Conservation (phyloP, 1,140 invertebrate genomes). For the Melitaea cinxia region DNA sequence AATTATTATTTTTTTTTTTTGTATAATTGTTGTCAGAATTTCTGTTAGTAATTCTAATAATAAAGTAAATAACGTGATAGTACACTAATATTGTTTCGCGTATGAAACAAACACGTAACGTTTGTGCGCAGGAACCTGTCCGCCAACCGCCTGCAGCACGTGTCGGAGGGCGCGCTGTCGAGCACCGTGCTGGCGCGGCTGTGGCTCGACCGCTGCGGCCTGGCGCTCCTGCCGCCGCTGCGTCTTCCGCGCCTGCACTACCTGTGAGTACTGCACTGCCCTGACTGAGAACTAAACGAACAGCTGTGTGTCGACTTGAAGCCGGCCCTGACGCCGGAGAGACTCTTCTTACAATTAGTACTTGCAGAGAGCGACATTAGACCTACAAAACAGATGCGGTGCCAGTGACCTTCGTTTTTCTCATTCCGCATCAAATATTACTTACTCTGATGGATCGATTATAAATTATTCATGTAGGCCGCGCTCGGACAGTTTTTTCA, state of each 20-base stretch:
- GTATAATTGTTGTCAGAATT: no score
- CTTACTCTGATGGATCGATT: conserved; percentile 30
- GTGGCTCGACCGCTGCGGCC: conserved; percentile 61
- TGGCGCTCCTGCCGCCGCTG: conserved; percentile 50
- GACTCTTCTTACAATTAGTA: no score
- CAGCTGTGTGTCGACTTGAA: no score
- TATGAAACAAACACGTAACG: neutral
- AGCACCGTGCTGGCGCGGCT: conserved; percentile 59
- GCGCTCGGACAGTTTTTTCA: conserved; percentile 32
- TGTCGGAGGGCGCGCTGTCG: conserved; percentile 47
- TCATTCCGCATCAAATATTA: conserved; percentile 1
- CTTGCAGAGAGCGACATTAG: neutral
- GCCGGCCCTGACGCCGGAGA: no score
- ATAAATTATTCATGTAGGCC: conserved; percentile 38
- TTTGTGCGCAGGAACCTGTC: conserved; percentile 57
- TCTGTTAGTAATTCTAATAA: neutral
- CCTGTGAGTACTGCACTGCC: conserved; percentile 47
- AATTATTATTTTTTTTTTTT: no score
- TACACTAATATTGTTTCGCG: no score
- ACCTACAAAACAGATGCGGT: neutral
- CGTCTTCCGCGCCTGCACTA: conserved; percentile 53
- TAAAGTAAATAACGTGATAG: no score
- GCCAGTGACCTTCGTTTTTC: conserved; percentile 7
- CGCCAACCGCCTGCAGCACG: conserved; percentile 57
- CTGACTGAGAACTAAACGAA: neutral